Percentiles rank a stretch among this genome's conserved stretches.
These are phyloP conservation scores for Bhutanitis thaidina DNA, from an alignment of 2,888 invertebrate species.

Conservation along the genomic window DNA sequence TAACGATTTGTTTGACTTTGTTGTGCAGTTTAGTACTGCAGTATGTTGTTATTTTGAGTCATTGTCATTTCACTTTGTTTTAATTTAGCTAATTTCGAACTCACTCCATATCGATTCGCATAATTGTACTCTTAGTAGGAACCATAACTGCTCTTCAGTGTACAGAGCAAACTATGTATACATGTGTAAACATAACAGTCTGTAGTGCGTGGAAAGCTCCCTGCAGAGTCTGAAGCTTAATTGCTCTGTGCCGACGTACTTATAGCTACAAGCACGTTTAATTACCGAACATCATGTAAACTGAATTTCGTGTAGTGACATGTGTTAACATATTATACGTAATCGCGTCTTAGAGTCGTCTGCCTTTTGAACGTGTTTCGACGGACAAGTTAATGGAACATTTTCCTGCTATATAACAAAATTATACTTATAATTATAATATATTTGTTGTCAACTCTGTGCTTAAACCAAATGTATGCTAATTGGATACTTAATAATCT, in stretches of 20 bases:
- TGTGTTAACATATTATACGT: constrained; percentile 16
- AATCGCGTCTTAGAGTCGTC: not conserved
- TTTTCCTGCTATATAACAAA: too few relatives aligned
- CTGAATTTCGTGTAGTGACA: constrained; percentile 21
- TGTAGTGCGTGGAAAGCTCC: constrained; percentile 18
- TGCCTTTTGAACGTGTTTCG: not conserved
- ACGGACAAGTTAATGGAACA: too few relatives aligned
- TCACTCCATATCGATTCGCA: not conserved
- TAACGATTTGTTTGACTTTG: not conserved
- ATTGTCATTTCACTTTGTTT: not conserved
- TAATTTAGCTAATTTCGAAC: not conserved
- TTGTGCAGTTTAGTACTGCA: not conserved
- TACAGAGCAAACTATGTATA: constrained; percentile 17
- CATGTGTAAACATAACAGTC: not conserved
- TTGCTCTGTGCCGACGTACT: constrained; percentile 29
- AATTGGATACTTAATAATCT: too few relatives aligned
- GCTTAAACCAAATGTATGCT: too few relatives aligned
- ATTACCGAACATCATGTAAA: constrained; percentile 22
- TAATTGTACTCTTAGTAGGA: constrained; percentile 1
- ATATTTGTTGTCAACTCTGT: too few relatives aligned
- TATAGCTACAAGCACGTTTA: constrained; percentile 20
- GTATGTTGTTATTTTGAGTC: not conserved
- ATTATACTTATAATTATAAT: too few relatives aligned
- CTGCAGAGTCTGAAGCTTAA: constrained; percentile 30
- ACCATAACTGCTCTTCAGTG: constrained; percentile 16